Evolutionary conservation across 2,113 vertebrate genomes (phyloP).

Genomic region (Mesoclemmys tuberculata): DNA sequence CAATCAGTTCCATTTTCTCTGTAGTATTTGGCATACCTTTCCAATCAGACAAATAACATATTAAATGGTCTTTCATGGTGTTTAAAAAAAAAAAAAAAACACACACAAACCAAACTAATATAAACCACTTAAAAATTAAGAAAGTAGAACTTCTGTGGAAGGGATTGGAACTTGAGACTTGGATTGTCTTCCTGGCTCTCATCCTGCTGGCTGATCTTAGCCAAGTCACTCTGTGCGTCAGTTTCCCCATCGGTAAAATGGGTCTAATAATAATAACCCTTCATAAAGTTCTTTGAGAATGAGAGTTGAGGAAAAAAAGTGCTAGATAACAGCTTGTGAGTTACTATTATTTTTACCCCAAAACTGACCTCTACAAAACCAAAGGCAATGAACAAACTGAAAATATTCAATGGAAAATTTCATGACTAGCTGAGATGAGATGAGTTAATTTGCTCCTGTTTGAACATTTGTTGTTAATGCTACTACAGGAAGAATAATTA

Average conservation of each 20-base stretch:
- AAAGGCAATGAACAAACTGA: background rate
- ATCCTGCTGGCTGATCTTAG: background rate
- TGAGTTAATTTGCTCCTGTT: background rate
- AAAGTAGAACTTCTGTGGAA: background rate
- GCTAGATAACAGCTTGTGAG: background rate
- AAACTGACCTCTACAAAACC: background rate
- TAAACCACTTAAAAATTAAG: background rate
- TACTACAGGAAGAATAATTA: background rate
- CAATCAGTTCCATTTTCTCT: slow-evolving; percentile 76
- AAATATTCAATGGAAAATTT: background rate
- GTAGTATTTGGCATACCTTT: slow-evolving; percentile 90
- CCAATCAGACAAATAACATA: background rate
- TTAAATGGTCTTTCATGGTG: background rate
- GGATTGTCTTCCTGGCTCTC: background rate
- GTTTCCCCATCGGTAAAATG: background rate
- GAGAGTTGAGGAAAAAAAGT: background rate
- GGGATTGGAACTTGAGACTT: background rate
- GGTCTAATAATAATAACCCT: background rate
- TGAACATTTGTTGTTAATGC: background rate
- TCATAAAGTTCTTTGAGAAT: background rate
- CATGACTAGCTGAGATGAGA: background rate
- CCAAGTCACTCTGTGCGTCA: background rate
- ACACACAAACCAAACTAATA: background rate
- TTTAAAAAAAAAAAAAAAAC: background rate
- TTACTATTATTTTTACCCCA: background rate